Evolutionary conservation across 2,113 vertebrate genomes (phyloP).

Genomic region (Mobula birostris): DNA sequence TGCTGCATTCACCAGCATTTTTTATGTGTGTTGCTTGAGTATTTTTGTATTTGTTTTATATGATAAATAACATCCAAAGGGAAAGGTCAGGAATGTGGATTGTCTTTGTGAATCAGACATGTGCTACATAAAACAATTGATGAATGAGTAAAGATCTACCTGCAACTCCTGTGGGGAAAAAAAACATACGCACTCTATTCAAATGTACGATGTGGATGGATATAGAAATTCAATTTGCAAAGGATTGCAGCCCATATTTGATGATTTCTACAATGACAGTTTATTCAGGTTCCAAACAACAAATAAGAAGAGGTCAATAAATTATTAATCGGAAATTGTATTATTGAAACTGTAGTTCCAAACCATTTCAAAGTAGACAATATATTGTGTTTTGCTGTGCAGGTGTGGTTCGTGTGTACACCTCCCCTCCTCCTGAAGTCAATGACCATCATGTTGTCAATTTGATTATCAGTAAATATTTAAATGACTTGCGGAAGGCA

Average conservation of each 20-base stretch:
- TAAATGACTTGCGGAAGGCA: background rate
- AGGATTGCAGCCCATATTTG: too few relatives aligned
- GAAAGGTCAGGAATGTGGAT: too few relatives aligned
- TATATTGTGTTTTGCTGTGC: background rate
- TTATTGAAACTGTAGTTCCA: background rate
- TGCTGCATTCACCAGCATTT: too few relatives aligned
- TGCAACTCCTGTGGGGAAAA: background rate
- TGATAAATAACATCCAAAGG: background rate
- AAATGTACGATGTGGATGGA: background rate
- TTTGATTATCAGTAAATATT: background rate
- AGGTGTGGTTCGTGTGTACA: background rate
- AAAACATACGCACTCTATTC: background rate
- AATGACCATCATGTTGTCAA: too few relatives aligned
- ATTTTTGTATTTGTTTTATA: background rate
- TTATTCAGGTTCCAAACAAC: background rate
- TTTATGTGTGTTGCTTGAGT: background rate
- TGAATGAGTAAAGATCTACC: background rate
- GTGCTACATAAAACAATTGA: background rate
- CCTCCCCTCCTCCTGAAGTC: too few relatives aligned
- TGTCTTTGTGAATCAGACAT: background rate
- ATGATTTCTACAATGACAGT: background rate
- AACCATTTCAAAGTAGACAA: background rate
- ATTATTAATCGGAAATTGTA: background rate
- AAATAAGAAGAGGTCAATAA: background rate
- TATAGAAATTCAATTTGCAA: background rate